A percentile compares a stretch with the other conserved stretches of the same genome.
These are phyloP conservation scores for Sarcophaga bullata DNA, from an alignment of 1,140 invertebrate genomes.

Conservation along the genomic window DNA sequence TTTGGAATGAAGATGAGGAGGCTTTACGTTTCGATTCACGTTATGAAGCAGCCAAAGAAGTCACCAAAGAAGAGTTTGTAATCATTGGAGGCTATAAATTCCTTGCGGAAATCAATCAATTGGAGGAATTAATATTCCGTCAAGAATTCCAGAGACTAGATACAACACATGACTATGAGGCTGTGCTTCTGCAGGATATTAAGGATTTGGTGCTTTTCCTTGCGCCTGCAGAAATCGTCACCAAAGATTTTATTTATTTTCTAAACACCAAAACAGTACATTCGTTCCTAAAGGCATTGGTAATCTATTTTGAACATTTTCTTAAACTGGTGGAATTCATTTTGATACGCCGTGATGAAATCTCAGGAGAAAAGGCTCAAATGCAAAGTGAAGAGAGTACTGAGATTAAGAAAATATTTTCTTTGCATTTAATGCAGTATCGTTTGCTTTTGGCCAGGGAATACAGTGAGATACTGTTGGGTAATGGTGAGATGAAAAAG, in stretches of 20 bases:
- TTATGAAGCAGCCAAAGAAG: conserved; percentile 45
- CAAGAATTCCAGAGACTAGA: conserved; percentile 50
- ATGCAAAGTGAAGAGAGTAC: conserved; percentile 58
- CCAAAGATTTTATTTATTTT: conserved; percentile 53
- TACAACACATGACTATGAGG: conserved; percentile 52
- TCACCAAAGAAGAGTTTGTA: conserved; percentile 50
- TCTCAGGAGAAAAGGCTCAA: conserved; percentile 51
- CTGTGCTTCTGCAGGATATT: conserved; percentile 56
- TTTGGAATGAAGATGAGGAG: conserved; percentile 52
- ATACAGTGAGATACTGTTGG: conserved; percentile 56
- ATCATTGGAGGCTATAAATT: conserved; percentile 55
- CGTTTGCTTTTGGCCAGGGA: conserved; percentile 58
- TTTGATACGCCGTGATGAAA: conserved; percentile 57
- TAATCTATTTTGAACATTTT: conserved; percentile 63
- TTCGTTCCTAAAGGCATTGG: conserved; percentile 53
- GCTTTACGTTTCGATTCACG: conserved; percentile 50
- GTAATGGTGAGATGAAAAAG: conserved; percentile 51
- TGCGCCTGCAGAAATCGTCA: conserved; percentile 53
- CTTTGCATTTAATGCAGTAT: conserved; percentile 55
- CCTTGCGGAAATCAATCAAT: conserved; percentile 52
- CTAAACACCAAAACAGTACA: conserved; percentile 54
- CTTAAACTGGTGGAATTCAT: conserved; percentile 59
- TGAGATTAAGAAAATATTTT: conserved; percentile 56
- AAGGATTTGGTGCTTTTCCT: conserved; percentile 58
- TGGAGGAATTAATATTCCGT: conserved; percentile 59